Evolutionary conservation across 2,888 invertebrate genomes (phyloP).

Genomic region (Argyra leucocephala): DNA sequence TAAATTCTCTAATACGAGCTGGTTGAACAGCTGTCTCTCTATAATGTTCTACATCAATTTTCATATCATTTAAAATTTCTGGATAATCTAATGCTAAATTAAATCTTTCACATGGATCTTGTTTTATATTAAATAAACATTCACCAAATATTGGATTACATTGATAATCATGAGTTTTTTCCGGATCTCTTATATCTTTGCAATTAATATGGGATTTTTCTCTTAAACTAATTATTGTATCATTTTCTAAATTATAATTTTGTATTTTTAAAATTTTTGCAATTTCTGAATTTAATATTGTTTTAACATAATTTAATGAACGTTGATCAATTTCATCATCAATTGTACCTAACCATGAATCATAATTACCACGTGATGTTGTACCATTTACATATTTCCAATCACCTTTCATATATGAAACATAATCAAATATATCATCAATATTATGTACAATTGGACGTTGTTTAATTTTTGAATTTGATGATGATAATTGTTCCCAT

Average conservation of each 20-base stretch:
- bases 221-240: slow-evolving; percentile 29
- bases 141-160: slow-evolving; percentile 36
- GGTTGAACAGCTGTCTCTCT: slow-evolving; percentile 42
- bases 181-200: slow-evolving; percentile 18
- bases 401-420: slow-evolving; percentile 22
- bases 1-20: slow-evolving; percentile 43
- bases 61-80: slow-evolving; percentile 34
- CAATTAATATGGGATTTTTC: slow-evolving; percentile 31
- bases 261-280: slow-evolving; percentile 19
- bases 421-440: slow-evolving; percentile 48
- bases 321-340: slow-evolving; percentile 23
- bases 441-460: slow-evolving; percentile 55
- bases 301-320: slow-evolving; percentile 20
- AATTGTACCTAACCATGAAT: slow-evolving; percentile 24
- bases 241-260: slow-evolving; percentile 21
- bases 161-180: slow-evolving; percentile 23
- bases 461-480: slow-evolving; percentile 37
- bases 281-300: slow-evolving; percentile 20
- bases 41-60: slow-evolving; percentile 44
- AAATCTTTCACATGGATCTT: slow-evolving; percentile 48
- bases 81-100: slow-evolving; percentile 36
- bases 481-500: slow-evolving; percentile 54
- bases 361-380: slow-evolving; percentile 23
- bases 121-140: slow-evolving; percentile 46
- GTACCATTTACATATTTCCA: slow-evolving; percentile 29